A percentile compares a stretch with the other conserved stretches of the same genome.
Conservation (phyloP, 1,140 invertebrate species). For the Brachionus sp. region DNA sequence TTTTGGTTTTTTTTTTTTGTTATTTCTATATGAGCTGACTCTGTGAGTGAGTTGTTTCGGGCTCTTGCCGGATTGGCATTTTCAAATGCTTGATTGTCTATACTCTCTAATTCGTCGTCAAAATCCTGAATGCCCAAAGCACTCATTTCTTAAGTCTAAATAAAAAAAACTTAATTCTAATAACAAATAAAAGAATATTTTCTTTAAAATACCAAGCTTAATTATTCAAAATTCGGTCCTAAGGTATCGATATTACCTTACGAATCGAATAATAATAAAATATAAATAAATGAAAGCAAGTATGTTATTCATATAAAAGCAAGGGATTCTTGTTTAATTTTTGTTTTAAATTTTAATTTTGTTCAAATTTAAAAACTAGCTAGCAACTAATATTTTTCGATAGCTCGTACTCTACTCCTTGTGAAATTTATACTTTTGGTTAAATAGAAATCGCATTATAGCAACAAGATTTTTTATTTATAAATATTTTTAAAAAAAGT, state of each 20-base stretch:
- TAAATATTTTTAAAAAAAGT: background rate
- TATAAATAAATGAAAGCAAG: constrained; percentile 12
- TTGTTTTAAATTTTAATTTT: constrained; percentile 12
- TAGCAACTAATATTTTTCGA: constrained; percentile 32
- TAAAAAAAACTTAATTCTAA: background rate
- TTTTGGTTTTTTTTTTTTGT: background rate
- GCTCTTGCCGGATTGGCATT: background rate
- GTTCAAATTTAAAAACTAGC: background rate
- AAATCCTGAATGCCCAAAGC: background rate
- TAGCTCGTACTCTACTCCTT: background rate
- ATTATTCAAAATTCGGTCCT: background rate
- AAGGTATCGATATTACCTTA: constrained; percentile 11
- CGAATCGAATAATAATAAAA: constrained; percentile 2
- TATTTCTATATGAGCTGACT: background rate
- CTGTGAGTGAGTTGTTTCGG: background rate
- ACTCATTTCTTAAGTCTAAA: constrained; percentile 34
- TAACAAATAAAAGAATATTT: background rate
- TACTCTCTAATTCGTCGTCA: background rate
- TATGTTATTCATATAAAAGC: background rate
- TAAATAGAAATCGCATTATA: constrained; percentile 12
- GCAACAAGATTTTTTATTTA: constrained; percentile 24
- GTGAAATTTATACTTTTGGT: background rate
- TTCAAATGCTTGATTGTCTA: background rate
- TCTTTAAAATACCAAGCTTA: background rate
- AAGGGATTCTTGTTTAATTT: constrained; percentile 30